These are phyloP conservation scores for Ia io DNA, from an alignment of 2,113 vertebrate genomes.

Conservation along the genomic window DNA sequence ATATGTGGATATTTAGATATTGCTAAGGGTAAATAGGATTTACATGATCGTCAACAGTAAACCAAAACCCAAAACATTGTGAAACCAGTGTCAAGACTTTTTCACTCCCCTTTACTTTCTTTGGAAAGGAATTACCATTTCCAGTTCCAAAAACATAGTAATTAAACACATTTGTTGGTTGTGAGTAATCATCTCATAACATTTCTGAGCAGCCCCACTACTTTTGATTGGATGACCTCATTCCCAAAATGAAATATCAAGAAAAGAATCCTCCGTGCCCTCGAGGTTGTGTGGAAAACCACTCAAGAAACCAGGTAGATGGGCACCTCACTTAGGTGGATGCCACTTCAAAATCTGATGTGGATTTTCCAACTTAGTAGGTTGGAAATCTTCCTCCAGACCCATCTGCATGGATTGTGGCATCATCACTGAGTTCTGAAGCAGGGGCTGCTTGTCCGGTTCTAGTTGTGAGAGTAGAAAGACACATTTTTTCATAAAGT, in stretches of 20 bases:
- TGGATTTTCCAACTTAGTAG: not conserved
- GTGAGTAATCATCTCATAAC: not conserved
- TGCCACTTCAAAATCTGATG: not conserved
- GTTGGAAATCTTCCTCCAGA: not conserved
- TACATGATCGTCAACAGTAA: not conserved
- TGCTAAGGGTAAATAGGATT: not conserved
- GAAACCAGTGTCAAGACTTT: not conserved
- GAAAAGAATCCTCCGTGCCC: not conserved
- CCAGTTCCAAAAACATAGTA: not conserved
- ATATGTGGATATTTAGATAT: not conserved
- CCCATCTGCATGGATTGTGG: not conserved
- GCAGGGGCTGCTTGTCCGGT: not conserved
- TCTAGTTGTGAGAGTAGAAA: not conserved
- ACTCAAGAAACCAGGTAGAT: not conserved
- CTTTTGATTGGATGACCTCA: not conserved
- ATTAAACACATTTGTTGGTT: not conserved
- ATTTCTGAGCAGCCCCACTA: not conserved
- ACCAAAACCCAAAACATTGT: not conserved
- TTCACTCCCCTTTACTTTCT: not conserved
- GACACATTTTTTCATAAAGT: not conserved
- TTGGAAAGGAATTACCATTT: not conserved
- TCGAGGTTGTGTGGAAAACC: not conserved
- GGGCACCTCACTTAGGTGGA: not conserved
- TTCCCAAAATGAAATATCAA: not conserved
- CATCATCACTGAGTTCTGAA: not conserved